These are phyloP conservation scores for Labeo rohita DNA, from an alignment of 2,113 vertebrate species.

Conservation along the genomic window DNA sequence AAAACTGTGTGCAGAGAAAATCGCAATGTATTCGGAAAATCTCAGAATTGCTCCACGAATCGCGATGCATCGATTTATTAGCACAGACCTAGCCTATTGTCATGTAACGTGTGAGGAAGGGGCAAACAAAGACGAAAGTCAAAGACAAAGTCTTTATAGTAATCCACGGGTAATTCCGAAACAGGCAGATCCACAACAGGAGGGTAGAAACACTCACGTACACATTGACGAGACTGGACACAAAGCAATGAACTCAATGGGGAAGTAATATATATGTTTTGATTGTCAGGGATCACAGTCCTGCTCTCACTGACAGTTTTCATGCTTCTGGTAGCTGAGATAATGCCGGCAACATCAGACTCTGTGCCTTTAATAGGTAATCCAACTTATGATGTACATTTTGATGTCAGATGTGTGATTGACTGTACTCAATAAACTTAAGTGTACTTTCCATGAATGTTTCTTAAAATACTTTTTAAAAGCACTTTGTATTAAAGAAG, in stretches of 20 bases:
- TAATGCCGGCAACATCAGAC: slow-evolving; percentile 96
- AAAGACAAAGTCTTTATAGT: too few species aligned
- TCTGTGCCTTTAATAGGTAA: slow-evolving; percentile 95
- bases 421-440: neutral
- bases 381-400: slow-evolving; percentile 17
- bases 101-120: too few species aligned
- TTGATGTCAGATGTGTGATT: neutral
- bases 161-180: too few species aligned
- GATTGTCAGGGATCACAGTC: slow-evolving; percentile 88
- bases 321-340: slow-evolving; percentile 94
- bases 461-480: neutral
- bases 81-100: too few species aligned
- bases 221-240: too few species aligned
- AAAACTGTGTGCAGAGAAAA: too few species aligned
- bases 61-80: too few species aligned
- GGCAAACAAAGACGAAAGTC: too few species aligned
- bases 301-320: slow-evolving; percentile 93
- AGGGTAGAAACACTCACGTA: too few species aligned
- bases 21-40: too few species aligned
- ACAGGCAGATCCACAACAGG: too few species aligned
- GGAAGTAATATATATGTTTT: slow-evolving; percentile 13
- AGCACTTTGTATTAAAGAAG: neutral
- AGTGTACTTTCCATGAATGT: neutral
- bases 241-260: neutral
- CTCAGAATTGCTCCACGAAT: too few species aligned